These are phyloP conservation scores for Caenorhabditis sp. DNA, from an alignment of 2,888 invertebrate species.

Conservation along the genomic window DNA sequence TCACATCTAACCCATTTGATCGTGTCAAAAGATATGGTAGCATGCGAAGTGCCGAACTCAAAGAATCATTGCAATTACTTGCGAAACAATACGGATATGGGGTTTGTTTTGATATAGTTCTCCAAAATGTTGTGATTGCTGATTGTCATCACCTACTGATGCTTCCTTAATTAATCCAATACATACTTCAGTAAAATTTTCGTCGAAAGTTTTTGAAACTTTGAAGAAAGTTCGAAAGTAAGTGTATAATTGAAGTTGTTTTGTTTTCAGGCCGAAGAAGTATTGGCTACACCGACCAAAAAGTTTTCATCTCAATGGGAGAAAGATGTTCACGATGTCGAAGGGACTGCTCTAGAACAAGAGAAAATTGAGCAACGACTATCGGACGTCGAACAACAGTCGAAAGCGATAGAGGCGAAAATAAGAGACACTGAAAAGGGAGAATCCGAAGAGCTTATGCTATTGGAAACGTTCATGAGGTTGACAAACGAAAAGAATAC, in stretches of 20 bases:
- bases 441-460: constrained; percentile 53
- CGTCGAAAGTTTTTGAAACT: no score
- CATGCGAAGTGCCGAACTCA: constrained; percentile 63
- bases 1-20: constrained; percentile 44
- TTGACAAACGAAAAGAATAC: constrained; percentile 56
- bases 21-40: constrained; percentile 63
- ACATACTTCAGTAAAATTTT: no score
- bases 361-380: constrained; percentile 37
- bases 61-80: constrained; percentile 57
- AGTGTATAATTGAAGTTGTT: no score
- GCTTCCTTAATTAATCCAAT: constrained; percentile 1
- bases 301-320: constrained; percentile 59
- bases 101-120: constrained; percentile 20
- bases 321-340: constrained; percentile 54
- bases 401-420: constrained; percentile 40
- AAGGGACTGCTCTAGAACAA: constrained; percentile 44
- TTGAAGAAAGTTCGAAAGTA: no score
- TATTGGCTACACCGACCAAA: constrained; percentile 33
- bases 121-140: constrained; percentile 13
- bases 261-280: constrained; percentile 15
- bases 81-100: constrained; percentile 48
- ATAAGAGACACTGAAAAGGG: constrained; percentile 47
- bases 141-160: not conserved
- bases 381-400: constrained; percentile 37
- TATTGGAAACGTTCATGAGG: constrained; percentile 49